phyloP scores from a whole-genome alignment of 2,113 vertebrate genomes.

The Uria lomvia region DNA sequence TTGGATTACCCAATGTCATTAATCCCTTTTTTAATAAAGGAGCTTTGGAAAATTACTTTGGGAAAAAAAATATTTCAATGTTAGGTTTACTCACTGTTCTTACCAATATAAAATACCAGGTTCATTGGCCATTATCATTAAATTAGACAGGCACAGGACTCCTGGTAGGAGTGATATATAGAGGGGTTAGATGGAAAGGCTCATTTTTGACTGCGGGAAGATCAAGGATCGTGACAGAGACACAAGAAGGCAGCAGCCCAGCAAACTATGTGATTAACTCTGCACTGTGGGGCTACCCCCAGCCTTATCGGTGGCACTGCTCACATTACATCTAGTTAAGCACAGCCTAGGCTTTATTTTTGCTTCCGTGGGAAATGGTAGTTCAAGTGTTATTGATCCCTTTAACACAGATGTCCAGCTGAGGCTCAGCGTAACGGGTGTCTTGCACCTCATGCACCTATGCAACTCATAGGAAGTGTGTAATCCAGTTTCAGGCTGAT shows the following conservation, averaged over 20 bases:
- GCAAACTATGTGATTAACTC: background rate
- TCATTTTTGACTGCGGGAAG: background rate
- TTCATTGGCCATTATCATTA: background rate
- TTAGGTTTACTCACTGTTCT: background rate
- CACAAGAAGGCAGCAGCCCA: background rate
- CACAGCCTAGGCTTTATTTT: background rate
- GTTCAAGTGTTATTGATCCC: background rate
- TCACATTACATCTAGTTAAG: background rate
- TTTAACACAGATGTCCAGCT: background rate
- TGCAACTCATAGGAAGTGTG: background rate
- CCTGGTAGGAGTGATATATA: background rate
- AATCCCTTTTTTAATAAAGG: conserved; percentile 15
- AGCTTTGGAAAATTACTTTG: conserved; percentile 26
- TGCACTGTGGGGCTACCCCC: background rate
- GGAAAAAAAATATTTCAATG: background rate
- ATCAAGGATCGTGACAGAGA: background rate
- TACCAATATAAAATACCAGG: background rate
- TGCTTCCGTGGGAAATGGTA: background rate
- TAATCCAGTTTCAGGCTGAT: background rate
- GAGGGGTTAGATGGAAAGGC: background rate
- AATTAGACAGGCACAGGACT: background rate
- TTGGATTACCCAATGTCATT: conserved; percentile 27
- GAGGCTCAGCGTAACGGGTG: background rate
- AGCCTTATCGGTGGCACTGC: background rate
- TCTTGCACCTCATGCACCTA: background rate